These are phyloP conservation scores for Oikopleura albicans DNA, from an alignment of 23 tunicate species.

Conservation along the genomic window DNA sequence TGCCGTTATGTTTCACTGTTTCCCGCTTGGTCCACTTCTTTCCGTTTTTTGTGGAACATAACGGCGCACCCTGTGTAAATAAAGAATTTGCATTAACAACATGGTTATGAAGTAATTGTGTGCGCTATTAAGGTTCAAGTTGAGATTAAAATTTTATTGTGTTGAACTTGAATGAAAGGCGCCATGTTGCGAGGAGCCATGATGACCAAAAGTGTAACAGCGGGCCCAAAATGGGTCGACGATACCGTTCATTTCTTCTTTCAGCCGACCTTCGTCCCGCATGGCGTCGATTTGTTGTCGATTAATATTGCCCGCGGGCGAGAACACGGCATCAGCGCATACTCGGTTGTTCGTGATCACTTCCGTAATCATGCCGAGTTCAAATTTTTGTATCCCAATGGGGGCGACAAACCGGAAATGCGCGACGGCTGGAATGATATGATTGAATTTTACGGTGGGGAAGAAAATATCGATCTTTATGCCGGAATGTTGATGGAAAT, in stretches of 20 bases:
- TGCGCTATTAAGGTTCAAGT: no score
- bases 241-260: slow-evolving; percentile 7
- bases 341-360: neutral
- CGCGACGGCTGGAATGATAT: neutral
- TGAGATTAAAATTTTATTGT: no score
- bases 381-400: neutral
- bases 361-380: neutral
- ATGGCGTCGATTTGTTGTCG: neutral
- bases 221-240: slow-evolving; percentile 5
- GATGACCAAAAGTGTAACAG: neutral
- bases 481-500: neutral
- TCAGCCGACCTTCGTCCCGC: neutral
- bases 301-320: neutral
- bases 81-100: no score
- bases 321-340: neutral
- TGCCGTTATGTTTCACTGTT: no score
- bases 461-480: neutral
- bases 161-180: no score
- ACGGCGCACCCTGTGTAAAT: no score
- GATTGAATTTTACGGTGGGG: neutral
- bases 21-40: no score
- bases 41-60: no score
- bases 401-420: neutral
- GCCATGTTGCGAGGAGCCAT: neutral
- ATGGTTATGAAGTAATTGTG: no score